Base-by-base conservation (phyloP, 2,888 invertebrate species). In the Limnephilus auricula region DNA sequence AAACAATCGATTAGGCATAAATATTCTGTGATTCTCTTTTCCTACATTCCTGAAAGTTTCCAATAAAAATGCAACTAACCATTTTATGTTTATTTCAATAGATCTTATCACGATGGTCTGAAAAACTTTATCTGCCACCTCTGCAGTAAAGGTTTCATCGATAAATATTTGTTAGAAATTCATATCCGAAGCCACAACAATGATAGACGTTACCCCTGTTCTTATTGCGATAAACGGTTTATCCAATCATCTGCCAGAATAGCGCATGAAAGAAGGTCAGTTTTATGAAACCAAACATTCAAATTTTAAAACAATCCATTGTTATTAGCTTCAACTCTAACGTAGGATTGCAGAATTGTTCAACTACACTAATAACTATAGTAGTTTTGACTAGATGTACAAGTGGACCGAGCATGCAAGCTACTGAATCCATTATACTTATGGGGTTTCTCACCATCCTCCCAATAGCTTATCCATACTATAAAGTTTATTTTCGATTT, bases 51-150 rank as follows among this genome's bases (percentile, higher is more conserved):
- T n/a, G 25, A 65, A 65, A n/a, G 25, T 65, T 25, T 65, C 65
- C 65, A 65, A 65, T 65, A 25, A 65, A 65, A n/a, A 65, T 25
- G 25, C 25, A 9, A 65, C 25, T 65, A 65, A 65, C n/a, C 25
- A 65, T 80, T 80, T 37, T 85, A 31, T 50, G 15, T 65, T 65
- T 86, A 45, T 50, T n/a, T 32, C 92, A 90, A 10, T 40, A 92
- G 92, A 87, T 85, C 90, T 89, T 84, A 89, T 25, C 93, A 93
- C 37, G 89, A 91, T 12, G 93, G 93, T 32, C 79, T 90, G 30
- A 93, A 92, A 79, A 91, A 92, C 86, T 92, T 93, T 80, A 90
- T 93, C 32, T 93, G 93, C 79, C 93, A 93, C 88, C 78, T 93
- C 45, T 93, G 93, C 40, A 93, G 93, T 80, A 93, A 92, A 86